Conservation (phyloP, 2,888 invertebrate genomes). For the Zele albiditarsus region DNA sequence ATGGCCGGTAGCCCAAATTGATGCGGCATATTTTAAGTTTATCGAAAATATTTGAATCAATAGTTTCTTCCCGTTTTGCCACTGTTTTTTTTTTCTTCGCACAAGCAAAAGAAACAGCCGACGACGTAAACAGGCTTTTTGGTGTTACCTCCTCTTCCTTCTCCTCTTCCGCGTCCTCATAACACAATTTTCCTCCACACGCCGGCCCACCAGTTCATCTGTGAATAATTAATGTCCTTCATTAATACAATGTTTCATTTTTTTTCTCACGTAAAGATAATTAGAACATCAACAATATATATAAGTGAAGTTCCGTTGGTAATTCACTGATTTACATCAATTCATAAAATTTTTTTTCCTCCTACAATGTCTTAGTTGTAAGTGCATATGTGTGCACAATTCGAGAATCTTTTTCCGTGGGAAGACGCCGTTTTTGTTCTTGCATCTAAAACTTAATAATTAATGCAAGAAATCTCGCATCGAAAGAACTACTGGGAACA, state of each 20-base stretch:
- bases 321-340: not conserved
- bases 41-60: not conserved
- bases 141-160: constrained; percentile 25
- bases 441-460: constrained; percentile 59
- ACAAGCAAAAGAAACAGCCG: not conserved
- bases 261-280: not conserved
- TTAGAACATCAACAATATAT: constrained; percentile 1
- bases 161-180: constrained; percentile 42
- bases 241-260: not conserved
- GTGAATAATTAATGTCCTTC: constrained; percentile 28
- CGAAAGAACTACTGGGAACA: constrained; percentile 65
- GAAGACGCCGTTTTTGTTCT: constrained; percentile 63
- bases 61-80: not conserved
- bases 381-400: constrained; percentile 21
- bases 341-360: constrained; percentile 15
- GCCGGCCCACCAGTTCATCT: constrained; percentile 30
- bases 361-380: constrained; percentile 11
- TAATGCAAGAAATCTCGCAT: constrained; percentile 68
- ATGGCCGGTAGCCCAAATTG: constrained; percentile 85
- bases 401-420: constrained; percentile 56
- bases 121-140: constrained; percentile 29
- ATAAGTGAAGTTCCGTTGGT: constrained; percentile 1
- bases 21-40: constrained; percentile 80
- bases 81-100: constrained; percentile 3
- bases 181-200: constrained; percentile 34